phyloP scores from a whole-genome alignment of 1,140 invertebrate species.

The Calycopis cecrops region DNA sequence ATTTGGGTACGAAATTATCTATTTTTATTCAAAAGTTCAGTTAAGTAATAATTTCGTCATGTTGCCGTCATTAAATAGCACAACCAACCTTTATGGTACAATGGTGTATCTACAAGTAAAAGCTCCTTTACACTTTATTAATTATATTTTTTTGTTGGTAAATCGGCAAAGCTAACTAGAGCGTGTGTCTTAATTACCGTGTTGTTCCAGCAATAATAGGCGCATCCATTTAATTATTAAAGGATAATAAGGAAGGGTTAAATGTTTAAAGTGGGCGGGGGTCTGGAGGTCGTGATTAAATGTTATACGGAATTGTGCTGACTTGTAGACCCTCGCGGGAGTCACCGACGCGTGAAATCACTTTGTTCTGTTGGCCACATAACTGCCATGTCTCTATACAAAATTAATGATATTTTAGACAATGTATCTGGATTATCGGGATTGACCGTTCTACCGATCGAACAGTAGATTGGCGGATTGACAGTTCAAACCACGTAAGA shows the following conservation, averaged over 20 bases:
- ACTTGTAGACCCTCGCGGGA: constrained; percentile 49
- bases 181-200: constrained; percentile 31
- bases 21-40: no score
- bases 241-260: constrained; percentile 59
- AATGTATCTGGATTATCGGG: no score
- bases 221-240: constrained; percentile 56
- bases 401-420: no score
- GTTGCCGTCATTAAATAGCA: no score
- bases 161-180: constrained; percentile 1
- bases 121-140: constrained; percentile 14
- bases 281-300: constrained; percentile 52
- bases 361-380: constrained; percentile 61
- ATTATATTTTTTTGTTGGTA: background rate
- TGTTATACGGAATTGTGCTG: constrained; percentile 57
- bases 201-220: constrained; percentile 46
- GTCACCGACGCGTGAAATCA: constrained; percentile 63
- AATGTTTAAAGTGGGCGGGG: constrained; percentile 49
- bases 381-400: constrained; percentile 29
- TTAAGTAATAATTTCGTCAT: no score
- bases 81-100: background rate
- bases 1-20: no score
- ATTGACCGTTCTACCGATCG: no score
- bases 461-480: no score
- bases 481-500: no score
- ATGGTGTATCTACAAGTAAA: background rate